These are phyloP conservation scores for Mesitornis unicolor DNA, from an alignment of 2,113 vertebrate species.

Conservation along the genomic window DNA sequence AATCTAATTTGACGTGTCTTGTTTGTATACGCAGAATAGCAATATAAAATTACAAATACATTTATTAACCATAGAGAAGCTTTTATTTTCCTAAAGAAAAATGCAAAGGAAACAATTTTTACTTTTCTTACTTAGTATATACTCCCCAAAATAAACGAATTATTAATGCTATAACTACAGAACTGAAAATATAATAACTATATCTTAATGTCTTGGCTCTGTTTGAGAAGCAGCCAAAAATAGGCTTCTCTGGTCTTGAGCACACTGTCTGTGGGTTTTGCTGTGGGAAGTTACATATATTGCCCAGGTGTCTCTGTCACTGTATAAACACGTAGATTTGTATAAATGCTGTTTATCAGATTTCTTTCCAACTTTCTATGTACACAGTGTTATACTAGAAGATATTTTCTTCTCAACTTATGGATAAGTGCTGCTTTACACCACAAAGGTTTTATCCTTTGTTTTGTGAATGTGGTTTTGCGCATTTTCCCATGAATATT, in stretches of 20 bases:
- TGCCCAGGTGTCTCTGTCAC: constrained; percentile 7
- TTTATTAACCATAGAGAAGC: not conserved
- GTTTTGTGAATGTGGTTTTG: constrained; percentile 68
- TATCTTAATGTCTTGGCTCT: not conserved
- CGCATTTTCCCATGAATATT: constrained; percentile 65
- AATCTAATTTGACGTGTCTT: not conserved
- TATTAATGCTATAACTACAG: not conserved
- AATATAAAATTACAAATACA: not conserved
- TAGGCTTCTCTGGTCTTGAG: not conserved
- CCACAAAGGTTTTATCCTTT: constrained; percentile 30
- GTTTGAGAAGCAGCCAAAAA: not conserved
- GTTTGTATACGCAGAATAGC: not conserved
- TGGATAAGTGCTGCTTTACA: constrained; percentile 23
- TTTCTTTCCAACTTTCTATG: not conserved
- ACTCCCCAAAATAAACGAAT: not conserved
- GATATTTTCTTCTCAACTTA: not conserved
- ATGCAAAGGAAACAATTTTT: not conserved
- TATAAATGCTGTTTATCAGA: constrained; percentile 3
- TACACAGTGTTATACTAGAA: not conserved
- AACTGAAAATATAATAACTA: not conserved
- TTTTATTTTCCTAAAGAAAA: not conserved
- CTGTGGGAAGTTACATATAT: not conserved
- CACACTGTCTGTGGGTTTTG: not conserved
- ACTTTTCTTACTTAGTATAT: not conserved
- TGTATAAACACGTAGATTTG: not conserved